Evolutionary conservation across 2,888 invertebrate species (phyloP).

Genomic region (Eupelmus urozonus): DNA sequence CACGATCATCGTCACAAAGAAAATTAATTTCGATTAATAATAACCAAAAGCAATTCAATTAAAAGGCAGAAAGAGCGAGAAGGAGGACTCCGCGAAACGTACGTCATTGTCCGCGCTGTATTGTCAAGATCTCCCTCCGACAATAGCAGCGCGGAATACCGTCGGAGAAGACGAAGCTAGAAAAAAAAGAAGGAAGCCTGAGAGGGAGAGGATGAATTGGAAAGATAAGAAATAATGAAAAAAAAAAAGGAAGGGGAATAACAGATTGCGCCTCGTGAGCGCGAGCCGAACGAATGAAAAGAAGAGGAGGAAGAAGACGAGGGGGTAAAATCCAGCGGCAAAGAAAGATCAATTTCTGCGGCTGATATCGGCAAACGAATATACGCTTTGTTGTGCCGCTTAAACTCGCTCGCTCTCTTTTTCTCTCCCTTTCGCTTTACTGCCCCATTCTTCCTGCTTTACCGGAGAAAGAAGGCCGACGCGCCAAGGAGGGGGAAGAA

Average conservation of each 20-base stretch:
- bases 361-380: conserved; percentile 59
- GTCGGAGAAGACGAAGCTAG: background rate
- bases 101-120: conserved; percentile 23
- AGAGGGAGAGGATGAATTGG: conserved; percentile 30
- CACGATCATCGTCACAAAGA: conserved; percentile 12
- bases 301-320: background rate
- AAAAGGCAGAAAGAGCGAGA: conserved; percentile 25
- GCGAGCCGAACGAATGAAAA: conserved; percentile 4
- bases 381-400: conserved; percentile 53
- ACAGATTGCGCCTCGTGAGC: conserved; percentile 43
- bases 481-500: conserved; percentile 16
- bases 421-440: conserved; percentile 16
- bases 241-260: conserved; percentile 37
- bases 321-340: conserved; percentile 9
- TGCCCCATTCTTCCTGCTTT: conserved; percentile 35
- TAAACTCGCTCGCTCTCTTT: conserved; percentile 32
- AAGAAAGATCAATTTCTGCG: conserved; percentile 59
- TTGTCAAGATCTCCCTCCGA: conserved; percentile 11
- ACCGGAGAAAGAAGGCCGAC: conserved; percentile 1
- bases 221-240: conserved; percentile 56
- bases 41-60: conserved; percentile 43
- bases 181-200: conserved; percentile 9
- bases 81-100: too few species aligned
- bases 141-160: conserved; percentile 24
- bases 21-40: conserved; percentile 53